Conservation (phyloP, 2,888 invertebrate genomes). For the Gastrophysa polygoni region DNA sequence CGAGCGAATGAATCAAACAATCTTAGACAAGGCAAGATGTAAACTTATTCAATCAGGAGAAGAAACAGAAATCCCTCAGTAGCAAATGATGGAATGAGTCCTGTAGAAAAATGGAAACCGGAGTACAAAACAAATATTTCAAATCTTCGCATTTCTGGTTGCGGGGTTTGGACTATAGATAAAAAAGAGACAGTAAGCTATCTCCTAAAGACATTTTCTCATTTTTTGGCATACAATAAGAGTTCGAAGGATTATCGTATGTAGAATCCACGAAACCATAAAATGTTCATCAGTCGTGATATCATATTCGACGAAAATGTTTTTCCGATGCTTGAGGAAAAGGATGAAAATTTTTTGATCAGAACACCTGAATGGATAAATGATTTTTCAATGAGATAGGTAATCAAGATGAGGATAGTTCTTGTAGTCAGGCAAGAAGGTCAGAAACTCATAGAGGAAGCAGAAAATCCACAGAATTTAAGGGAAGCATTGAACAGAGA, state of each 20-base stretch:
- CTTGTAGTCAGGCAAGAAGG: not conserved
- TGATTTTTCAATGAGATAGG: not conserved
- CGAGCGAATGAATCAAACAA: constrained; percentile 17
- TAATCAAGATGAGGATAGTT: not conserved
- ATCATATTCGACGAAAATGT: constrained; percentile 1
- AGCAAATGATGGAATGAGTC: not conserved
- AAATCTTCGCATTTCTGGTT: not conserved
- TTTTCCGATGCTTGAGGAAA: not conserved
- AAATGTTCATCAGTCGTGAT: not conserved
- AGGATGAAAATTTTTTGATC: not conserved
- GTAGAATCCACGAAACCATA: not conserved
- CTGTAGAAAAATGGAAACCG: constrained; percentile 2
- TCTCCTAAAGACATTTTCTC: not conserved
- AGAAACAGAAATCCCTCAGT: not conserved
- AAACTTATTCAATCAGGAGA: too few relatives aligned
- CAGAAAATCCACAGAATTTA: too few relatives aligned
- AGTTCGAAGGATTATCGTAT: not conserved
- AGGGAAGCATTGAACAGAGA: too few relatives aligned
- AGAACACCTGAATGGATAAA: not conserved
- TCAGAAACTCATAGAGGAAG: constrained; percentile 31
- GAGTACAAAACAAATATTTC: not conserved
- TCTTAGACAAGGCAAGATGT: too few relatives aligned
- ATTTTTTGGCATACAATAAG: not conserved
- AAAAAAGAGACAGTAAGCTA: not conserved
- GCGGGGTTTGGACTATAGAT: not conserved